Percentiles rank a stretch among this genome's conserved stretches.
Conservation (phyloP, 2,797 vertebrate species). For the Zenarchopterus dispar region DNA sequence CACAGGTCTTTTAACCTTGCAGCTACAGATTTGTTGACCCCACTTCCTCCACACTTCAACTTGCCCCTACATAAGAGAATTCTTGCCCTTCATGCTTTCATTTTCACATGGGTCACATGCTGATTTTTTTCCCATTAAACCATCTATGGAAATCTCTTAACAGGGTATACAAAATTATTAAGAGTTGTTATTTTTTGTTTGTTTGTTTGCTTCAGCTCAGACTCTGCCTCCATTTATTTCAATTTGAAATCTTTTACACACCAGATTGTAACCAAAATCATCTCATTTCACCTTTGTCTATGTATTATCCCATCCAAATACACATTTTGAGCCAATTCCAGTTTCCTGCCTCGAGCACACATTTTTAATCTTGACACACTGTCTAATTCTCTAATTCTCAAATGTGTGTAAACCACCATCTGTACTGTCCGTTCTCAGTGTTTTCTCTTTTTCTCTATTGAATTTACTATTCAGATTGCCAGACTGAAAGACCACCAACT, state of each 20-base stretch:
- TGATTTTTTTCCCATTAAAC: slow-evolving; percentile 14
- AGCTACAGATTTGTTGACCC: slow-evolving; percentile 11
- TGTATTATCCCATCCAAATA: slow-evolving; percentile 40
- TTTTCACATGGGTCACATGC: slow-evolving; percentile 29
- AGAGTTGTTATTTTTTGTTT: slow-evolving; percentile 1
- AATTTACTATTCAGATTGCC: no score
- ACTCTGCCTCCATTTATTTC: slow-evolving; percentile 23
- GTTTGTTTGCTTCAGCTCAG: slow-evolving; percentile 3
- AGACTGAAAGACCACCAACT: slow-evolving; percentile 56
- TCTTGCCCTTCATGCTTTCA: slow-evolving; percentile 20
- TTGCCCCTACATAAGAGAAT: background rate
- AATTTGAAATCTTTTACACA: slow-evolving; percentile 21
- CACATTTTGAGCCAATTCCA: slow-evolving; percentile 42
- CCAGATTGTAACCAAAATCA: slow-evolving; percentile 5
- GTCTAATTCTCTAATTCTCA: slow-evolving; percentile 47
- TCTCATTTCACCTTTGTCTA: slow-evolving; percentile 28
- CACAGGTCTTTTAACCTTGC: slow-evolving; percentile 17
- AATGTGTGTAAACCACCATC: slow-evolving; percentile 52
- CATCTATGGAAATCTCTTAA: slow-evolving; percentile 1
- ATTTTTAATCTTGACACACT: slow-evolving; percentile 61
- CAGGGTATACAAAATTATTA: slow-evolving; percentile 10
- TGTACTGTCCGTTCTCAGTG: slow-evolving; percentile 41
- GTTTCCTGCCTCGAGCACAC: slow-evolving; percentile 60
- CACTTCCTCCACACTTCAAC: slow-evolving; percentile 15
- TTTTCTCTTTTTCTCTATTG: slow-evolving; percentile 19